phyloP scores from a whole-genome alignment of 2,888 invertebrate species.

The Dysmachus trigonus region DNA sequence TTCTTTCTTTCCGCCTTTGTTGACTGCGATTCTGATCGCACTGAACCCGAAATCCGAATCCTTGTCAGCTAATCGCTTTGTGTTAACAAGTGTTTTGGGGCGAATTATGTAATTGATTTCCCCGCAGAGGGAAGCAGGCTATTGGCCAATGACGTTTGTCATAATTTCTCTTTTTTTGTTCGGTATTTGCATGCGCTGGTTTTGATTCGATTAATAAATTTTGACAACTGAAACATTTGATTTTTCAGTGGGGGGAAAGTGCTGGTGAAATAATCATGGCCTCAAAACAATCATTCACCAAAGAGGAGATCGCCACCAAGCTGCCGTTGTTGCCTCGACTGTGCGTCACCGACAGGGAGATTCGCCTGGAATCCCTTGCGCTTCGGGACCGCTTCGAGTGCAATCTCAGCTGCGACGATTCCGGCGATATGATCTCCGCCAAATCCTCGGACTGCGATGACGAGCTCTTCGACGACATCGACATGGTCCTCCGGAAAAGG shows the following conservation, averaged over 20 bases:
- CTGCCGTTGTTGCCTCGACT: not conserved
- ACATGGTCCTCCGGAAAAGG: slow-evolving; percentile 61
- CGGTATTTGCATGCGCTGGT: not conserved
- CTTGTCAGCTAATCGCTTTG: not conserved
- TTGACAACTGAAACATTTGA: not conserved
- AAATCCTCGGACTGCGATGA: slow-evolving; percentile 52
- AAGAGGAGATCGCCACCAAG: not conserved
- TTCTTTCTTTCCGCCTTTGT: not conserved
- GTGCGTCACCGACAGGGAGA: not conserved
- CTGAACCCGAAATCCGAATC: too few relatives aligned
- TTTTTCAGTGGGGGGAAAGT: not conserved
- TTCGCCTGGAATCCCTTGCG: not conserved
- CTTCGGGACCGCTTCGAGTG: not conserved
- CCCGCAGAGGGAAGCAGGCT: not conserved
- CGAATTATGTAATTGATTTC: slow-evolving; percentile 16
- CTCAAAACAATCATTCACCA: not conserved
- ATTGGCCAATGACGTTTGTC: not conserved
- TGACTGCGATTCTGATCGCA: not conserved
- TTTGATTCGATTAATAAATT: not conserved
- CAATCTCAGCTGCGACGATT: not conserved
- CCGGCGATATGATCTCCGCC: slow-evolving; percentile 6
- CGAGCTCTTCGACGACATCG: slow-evolving; percentile 60
- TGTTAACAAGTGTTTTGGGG: not conserved
- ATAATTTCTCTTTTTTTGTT: not conserved
- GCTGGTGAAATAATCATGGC: not conserved